Base-by-base conservation (phyloP, 2,888 invertebrate genomes). In the Drosophila kambysellisi region DNA sequence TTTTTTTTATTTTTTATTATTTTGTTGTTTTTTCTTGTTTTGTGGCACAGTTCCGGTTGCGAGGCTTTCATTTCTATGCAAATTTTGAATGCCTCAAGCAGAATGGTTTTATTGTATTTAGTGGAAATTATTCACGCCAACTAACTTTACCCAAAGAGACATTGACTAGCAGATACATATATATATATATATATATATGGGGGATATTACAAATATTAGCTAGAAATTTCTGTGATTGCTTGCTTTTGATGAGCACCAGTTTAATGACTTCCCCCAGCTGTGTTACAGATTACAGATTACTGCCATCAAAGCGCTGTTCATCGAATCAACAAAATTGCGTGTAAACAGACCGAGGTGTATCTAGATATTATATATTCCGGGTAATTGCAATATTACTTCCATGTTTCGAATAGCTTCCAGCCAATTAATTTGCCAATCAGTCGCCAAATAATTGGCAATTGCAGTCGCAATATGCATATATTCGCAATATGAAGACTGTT, bases 61-160 rank as follows among this genome's bases (percentile, higher is more conserved):
- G 70, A 52, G 61, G 74, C 90, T 76, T 83, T 90, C 90, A 90
- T 87, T 89, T 87, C 84, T 83, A 90, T 87, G 87, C 82, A 90
- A 90, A 90, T 87, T 83, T 87, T 59, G 52, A 79, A 74, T 73
- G 89, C 91, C 90, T 66, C 52, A 30, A 73, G 85, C 78, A 54
- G 75, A 87, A 89, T 82, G 80, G 70, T 85, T 82, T 84, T 84
- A 84, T 90, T 87, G 80, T 87, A 87, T 90, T 87, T 89, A 87
- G 84, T 82, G 69, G 78, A 83, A 78, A 87, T 87, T 90, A 87
- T 87, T 90, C 77, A 87, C 90, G 89, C 87, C 90, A 82, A 86
- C 82, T 78, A 82, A 83, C 74, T 79, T 71, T 69, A 64, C 30
- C 43, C 53, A 72, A 52, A 53, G 41, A 69, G 7, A 43, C 74